phyloP scores from a whole-genome alignment of 1,140 invertebrate genomes.

The Potamilus streckersoni region DNA sequence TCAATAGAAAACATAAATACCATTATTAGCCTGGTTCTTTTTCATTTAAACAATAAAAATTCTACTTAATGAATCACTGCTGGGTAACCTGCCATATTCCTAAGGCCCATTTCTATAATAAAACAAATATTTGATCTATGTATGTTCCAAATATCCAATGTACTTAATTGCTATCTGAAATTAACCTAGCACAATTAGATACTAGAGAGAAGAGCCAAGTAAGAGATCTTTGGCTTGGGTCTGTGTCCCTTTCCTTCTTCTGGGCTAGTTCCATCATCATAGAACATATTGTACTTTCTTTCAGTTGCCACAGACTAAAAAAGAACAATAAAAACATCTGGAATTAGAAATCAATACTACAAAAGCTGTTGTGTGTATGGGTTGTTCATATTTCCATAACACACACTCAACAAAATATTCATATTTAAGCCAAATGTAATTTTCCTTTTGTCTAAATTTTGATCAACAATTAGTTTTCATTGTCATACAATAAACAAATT shows the following conservation, averaged over 20 bases:
- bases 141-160: too few relatives aligned
- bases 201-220: conserved; percentile 19
- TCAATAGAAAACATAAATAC: too few relatives aligned
- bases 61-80: too few relatives aligned
- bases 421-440: background rate
- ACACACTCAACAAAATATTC: background rate
- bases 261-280: conserved; percentile 34
- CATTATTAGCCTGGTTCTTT: too few relatives aligned
- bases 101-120: too few relatives aligned
- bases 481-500: too few relatives aligned
- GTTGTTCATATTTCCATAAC: background rate
- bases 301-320: conserved; percentile 67
- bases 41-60: too few relatives aligned
- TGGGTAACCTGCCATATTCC: too few relatives aligned
- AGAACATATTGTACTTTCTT: conserved; percentile 54
- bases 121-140: too few relatives aligned
- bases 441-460: background rate
- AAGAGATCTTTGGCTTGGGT: conserved; percentile 43
- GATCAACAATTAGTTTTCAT: background rate
- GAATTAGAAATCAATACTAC: conserved; percentile 2
- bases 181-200: too few relatives aligned
- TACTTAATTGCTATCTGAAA: too few relatives aligned
- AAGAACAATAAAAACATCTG: conserved; percentile 14
- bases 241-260: conserved; percentile 44
- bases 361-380: background rate